Evolutionary conservation across 2,113 vertebrate species (phyloP).

Genomic region (Uropsilus gracilis): DNA sequence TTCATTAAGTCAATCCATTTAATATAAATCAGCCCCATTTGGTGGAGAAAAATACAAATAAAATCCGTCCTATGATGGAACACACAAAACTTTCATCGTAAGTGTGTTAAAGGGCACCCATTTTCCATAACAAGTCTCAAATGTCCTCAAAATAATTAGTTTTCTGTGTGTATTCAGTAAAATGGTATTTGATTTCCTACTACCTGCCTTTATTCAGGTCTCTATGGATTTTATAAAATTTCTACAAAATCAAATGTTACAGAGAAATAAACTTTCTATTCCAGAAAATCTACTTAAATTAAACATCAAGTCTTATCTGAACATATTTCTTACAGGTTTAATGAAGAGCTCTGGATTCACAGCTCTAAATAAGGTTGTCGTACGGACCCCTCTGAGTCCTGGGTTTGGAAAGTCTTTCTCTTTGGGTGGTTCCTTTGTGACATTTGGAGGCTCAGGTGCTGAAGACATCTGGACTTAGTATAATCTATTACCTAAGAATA

Average conservation of each 20-base stretch:
- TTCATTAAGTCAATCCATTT: too few species aligned
- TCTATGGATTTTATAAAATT: conserved; percentile 22
- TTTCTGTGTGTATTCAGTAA: conserved; percentile 1
- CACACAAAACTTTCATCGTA: too few species aligned
- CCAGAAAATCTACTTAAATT: background rate
- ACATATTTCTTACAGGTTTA: conserved; percentile 91
- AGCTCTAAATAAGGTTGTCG: conserved; percentile 94
- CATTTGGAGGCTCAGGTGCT: conserved; percentile 77
- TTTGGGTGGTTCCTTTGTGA: conserved; percentile 79
- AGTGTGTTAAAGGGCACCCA: background rate
- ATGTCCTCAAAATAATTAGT: conserved; percentile 3
- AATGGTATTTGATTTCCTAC: conserved; percentile 33
- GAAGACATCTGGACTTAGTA: conserved; percentile 86
- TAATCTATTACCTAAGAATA: conserved; percentile 73
- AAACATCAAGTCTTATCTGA: conserved; percentile 8
- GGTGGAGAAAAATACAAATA: too few species aligned
- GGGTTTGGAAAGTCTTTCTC: conserved; percentile 85
- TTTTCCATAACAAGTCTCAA: conserved; percentile 35
- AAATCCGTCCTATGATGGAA: too few species aligned
- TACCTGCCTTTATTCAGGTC: conserved; percentile 47
- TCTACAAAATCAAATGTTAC: conserved; percentile 6
- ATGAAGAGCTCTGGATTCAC: conserved; percentile 98
- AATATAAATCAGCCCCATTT: too few species aligned
- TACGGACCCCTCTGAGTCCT: conserved; percentile 89
- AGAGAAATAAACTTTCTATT: conserved; percentile 25